These are phyloP conservation scores for Poeciliopsis infans DNA, from an alignment of 2,797 vertebrate species.

Conservation along the genomic window DNA sequence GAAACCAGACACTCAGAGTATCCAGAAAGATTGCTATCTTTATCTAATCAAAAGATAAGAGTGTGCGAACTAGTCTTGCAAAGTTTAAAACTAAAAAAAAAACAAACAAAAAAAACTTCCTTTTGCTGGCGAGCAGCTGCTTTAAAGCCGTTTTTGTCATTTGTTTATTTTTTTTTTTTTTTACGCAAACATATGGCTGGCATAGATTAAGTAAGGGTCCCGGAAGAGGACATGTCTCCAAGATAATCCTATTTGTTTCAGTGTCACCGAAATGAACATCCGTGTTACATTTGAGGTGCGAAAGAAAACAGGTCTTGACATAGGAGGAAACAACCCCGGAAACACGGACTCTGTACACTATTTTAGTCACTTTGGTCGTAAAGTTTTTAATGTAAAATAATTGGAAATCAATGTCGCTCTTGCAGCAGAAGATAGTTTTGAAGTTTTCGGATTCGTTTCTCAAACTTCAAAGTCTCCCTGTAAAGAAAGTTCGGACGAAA, in stretches of 20 bases:
- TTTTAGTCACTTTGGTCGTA: neutral
- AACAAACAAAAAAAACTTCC: too few species aligned
- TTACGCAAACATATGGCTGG: constrained; percentile 4
- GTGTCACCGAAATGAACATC: neutral
- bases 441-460: neutral
- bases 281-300: neutral
- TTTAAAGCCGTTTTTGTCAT: neutral
- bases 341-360: neutral
- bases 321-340: neutral
- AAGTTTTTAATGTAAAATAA: neutral
- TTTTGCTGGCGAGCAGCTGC: too few species aligned
- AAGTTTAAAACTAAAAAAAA: neutral
- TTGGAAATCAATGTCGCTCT: too few species aligned
- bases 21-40: neutral
- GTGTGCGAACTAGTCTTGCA: neutral
- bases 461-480: constrained; percentile 8
- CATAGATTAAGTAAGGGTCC: constrained; percentile 25
- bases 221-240: neutral
- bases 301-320: neutral
- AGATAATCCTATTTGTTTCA: neutral
- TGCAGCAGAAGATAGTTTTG: neutral
- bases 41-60: neutral
- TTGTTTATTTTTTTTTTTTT: neutral
- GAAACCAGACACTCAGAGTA: neutral
- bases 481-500: constrained; percentile 2